phyloP scores from a whole-genome alignment of 1,140 invertebrate genomes.

The Lerema accius region DNA sequence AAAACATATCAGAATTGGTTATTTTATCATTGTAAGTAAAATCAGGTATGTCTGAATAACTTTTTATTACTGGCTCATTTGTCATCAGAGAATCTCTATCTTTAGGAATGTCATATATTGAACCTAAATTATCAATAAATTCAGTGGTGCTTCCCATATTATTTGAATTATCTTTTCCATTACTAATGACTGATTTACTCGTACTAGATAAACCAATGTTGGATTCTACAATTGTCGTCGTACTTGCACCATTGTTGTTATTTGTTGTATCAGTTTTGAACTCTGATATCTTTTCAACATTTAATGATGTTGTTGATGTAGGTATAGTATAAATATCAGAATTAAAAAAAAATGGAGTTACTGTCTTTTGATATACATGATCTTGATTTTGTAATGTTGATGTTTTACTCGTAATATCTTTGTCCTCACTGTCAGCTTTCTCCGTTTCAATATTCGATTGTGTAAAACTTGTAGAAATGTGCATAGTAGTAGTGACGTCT shows the following conservation, averaged over 20 bases:
- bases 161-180: background rate
- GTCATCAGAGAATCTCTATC: too few relatives aligned
- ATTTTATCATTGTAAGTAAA: constrained; percentile 1
- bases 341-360: background rate
- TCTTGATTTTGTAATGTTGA: background rate
- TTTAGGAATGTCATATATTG: background rate
- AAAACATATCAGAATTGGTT: background rate
- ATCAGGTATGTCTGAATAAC: background rate
- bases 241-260: too few relatives aligned
- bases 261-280: background rate
- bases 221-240: too few relatives aligned
- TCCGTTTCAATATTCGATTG: constrained; percentile 1
- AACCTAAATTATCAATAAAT: constrained; percentile 1
- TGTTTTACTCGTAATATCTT: background rate
- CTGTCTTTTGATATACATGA: background rate
- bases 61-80: background rate
- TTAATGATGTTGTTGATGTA: background rate
- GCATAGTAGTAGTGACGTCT: background rate
- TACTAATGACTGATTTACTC: background rate
- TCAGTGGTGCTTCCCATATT: background rate
- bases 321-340: constrained; percentile 1
- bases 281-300: background rate
- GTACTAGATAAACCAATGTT: too few relatives aligned
- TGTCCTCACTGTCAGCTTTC: background rate
- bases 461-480: background rate